Percentiles rank a stretch among this genome's conserved stretches.
phyloP scores from a whole-genome alignment of 2,797 vertebrate species.

The Nannoperca obscura region DNA sequence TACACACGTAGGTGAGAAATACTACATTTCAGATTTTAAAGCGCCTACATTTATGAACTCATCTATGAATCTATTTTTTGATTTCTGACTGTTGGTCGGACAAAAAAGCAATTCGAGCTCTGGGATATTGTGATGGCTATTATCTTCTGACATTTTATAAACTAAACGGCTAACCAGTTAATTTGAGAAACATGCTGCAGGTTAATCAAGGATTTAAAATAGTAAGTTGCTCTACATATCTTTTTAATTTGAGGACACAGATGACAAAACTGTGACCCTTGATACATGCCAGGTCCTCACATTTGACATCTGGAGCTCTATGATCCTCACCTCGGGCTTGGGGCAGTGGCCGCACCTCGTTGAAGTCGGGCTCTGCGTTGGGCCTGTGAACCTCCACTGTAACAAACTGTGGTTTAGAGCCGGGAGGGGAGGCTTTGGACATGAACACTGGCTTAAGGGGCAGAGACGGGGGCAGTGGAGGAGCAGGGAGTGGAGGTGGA shows the following conservation, averaged over 20 bases:
- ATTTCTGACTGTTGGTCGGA: background rate
- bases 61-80: background rate
- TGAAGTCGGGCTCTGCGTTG: constrained; percentile 95
- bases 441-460: constrained; percentile 57
- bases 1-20: background rate
- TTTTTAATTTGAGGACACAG: background rate
- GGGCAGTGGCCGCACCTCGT: constrained; percentile 94
- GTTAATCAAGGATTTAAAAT: background rate
- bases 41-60: background rate
- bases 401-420: constrained; percentile 90
- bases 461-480: constrained; percentile 61
- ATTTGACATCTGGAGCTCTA: background rate
- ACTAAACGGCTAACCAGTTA: background rate
- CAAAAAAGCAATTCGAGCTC: background rate
- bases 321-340: constrained; percentile 90
- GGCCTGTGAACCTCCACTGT: constrained; percentile 96
- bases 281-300: too few species aligned
- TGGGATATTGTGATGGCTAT: background rate
- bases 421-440: constrained; percentile 64
- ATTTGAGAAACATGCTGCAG: background rate
- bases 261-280: too few species aligned
- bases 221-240: background rate
- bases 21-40: background rate
- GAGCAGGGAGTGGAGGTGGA: constrained; percentile 65
- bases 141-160: background rate